Percentiles rank a stretch among this genome's conserved stretches.
These are phyloP conservation scores for Cantharis rufa DNA, from an alignment of 2,888 invertebrate genomes.

Conservation along the genomic window DNA sequence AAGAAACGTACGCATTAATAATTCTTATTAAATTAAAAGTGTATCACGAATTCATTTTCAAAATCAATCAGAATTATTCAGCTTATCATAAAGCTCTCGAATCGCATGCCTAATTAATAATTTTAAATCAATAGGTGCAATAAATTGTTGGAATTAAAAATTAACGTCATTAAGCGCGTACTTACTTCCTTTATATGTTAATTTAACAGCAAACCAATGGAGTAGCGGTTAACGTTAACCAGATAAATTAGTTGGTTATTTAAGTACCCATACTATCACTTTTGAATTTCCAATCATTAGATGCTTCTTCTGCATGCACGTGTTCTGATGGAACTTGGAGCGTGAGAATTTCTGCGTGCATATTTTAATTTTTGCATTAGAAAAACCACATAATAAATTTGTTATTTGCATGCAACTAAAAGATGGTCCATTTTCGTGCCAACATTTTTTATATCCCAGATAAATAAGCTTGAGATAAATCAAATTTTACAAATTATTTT, in stretches of 20 bases:
- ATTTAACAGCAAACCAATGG: neutral
- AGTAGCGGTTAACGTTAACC: neutral
- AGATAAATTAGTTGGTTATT: neutral
- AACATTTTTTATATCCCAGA: neutral
- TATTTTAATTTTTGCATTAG: conserved; percentile 1
- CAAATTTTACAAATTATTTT: neutral
- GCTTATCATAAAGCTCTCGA: neutral
- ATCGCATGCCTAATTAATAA: neutral
- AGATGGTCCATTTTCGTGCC: neutral
- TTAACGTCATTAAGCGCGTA: neutral
- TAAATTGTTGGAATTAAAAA: neutral
- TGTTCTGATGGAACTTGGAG: conserved; percentile 41
- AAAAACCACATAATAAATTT: neutral
- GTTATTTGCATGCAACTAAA: neutral
- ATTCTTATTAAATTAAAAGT: neutral
- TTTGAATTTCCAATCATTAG: conserved; percentile 45
- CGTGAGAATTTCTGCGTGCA: conserved; percentile 39
- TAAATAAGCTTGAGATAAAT: neutral
- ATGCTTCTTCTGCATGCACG: conserved; percentile 41
- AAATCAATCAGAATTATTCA: neutral
- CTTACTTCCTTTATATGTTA: conserved; percentile 2
- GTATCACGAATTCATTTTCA: neutral
- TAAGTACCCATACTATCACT: conserved; percentile 26
- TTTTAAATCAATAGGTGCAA: neutral
- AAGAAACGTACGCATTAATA: neutral